Evolutionary conservation across 2,797 vertebrate species (phyloP), one percentile per base, ranked within the genome.

Genomic region (Spatula clypeata): DNA sequence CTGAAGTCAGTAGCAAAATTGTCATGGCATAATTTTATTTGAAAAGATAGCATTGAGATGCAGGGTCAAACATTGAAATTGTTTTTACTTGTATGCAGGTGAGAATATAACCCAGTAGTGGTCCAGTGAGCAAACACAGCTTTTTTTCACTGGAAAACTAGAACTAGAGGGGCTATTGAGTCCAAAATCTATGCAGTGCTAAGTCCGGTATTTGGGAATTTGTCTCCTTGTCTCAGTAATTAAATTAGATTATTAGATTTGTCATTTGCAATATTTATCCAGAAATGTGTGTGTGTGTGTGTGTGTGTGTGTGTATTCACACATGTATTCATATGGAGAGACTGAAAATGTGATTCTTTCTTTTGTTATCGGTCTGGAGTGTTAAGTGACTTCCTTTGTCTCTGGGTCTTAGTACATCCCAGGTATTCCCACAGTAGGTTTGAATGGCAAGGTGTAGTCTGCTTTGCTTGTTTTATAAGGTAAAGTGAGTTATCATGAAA

Each of bases 1-100:
- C 0, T 88, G 51, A 90, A 92, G 74, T 64, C 24, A 73, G 62
- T 24, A 90, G 17, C 47, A 72, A 86, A 90, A 70, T 29, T 77
- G 36, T 65, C 36, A 17, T 16, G 36, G 14, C 54, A 45, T 61
- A 79, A 83, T 72, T 75, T 67, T 13, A 16, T 79, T 83, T 84
- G 51, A 81, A 55, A 27, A 66, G 9, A 86, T 44, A 27, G 51
- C 34, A 73, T 11, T 73, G 45, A 80, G 44, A 66, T 79, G 62
- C n/a, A 75, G 66, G 66, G 88, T 73, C 51, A 62, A 90, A 88
- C 61, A 66, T 18, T 1, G 4, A 29, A 79, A 81, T 83, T 76
- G 65, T 11, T 92, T 95, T 58, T 79, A 34, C 82, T 69, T 94
- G 58, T 79, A 69, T 70, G 55, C 24, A 83, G 74, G 80, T 45